Percentiles rank a stretch among this genome's conserved stretches.
These are phyloP conservation scores for Moxostoma hubbsi DNA, from an alignment of 2,797 vertebrate species.

Conservation along the genomic window DNA sequence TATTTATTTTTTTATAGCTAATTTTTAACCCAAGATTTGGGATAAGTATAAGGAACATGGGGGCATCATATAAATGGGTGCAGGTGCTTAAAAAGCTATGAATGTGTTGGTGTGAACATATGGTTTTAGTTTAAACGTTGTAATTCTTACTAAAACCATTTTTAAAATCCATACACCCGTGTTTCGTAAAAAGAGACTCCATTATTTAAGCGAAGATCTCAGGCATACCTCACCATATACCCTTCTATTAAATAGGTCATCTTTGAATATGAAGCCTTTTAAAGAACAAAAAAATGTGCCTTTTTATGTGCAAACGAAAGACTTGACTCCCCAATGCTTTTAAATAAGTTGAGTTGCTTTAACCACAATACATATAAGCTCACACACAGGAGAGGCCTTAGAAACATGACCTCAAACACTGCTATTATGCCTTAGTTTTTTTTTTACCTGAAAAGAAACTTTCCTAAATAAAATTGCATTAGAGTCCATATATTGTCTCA, in stretches of 20 bases:
- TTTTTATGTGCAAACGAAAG: slow-evolving; percentile 63
- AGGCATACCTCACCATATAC: slow-evolving; percentile 64
- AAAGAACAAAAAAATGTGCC: slow-evolving; percentile 73
- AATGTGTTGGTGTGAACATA: slow-evolving; percentile 1
- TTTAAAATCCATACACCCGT: slow-evolving; percentile 7
- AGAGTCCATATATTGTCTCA: slow-evolving; percentile 48
- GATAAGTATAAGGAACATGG: neutral
- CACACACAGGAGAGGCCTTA: slow-evolving; percentile 49
- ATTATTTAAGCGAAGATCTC: slow-evolving; percentile 63
- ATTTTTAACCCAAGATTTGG: slow-evolving; percentile 15
- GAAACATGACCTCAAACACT: slow-evolving; percentile 55
- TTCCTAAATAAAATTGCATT: slow-evolving; percentile 38
- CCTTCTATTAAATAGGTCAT: slow-evolving; percentile 55
- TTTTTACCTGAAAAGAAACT: slow-evolving; percentile 45
- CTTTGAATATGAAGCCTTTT: slow-evolving; percentile 60
- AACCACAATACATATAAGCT: neutral
- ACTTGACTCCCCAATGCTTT: slow-evolving; percentile 48
- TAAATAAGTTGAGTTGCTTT: slow-evolving; percentile 26
- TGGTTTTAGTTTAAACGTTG: slow-evolving; percentile 3
- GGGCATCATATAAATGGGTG: neutral
- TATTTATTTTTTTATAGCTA: slow-evolving; percentile 17
- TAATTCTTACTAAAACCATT: slow-evolving; percentile 1
- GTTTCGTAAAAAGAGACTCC: slow-evolving; percentile 1
- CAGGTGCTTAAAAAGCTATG: neutral
- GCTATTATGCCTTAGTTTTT: slow-evolving; percentile 76